These are phyloP conservation scores for Eublepharis macularius DNA, from an alignment of 2,113 vertebrate species.

Conservation along the genomic window DNA sequence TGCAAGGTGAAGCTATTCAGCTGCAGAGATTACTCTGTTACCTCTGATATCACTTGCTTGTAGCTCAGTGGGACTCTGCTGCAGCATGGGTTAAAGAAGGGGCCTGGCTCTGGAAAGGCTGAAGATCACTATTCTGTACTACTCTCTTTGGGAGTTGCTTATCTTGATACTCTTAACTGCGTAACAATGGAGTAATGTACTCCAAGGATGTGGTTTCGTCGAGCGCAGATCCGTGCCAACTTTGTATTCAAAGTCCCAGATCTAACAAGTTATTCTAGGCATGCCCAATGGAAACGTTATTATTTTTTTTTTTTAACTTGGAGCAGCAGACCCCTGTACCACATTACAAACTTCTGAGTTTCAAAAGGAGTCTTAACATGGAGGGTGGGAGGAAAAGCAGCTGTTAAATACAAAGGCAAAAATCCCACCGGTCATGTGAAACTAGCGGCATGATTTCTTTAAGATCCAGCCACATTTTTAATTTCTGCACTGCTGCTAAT, in stretches of 20 bases:
- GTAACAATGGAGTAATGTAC: background rate
- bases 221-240: background rate
- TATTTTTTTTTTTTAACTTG: background rate
- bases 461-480: too few species aligned
- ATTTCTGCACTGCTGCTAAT: background rate
- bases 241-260: background rate
- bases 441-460: background rate
- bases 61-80: too few species aligned
- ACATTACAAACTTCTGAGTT: background rate
- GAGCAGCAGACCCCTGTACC: background rate
- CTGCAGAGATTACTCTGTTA: too few species aligned
- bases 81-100: too few species aligned
- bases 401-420: background rate
- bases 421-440: background rate
- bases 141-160: background rate
- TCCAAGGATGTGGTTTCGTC: background rate
- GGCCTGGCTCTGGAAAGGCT: too few species aligned
- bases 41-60: too few species aligned
- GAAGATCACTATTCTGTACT: background rate
- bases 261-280: background rate
- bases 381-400: background rate
- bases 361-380: background rate
- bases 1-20: too few species aligned
- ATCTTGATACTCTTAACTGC: background rate
- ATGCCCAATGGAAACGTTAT: background rate